Base-by-base conservation (phyloP, 2,113 vertebrate species). In the Zosterops pallidus region DNA sequence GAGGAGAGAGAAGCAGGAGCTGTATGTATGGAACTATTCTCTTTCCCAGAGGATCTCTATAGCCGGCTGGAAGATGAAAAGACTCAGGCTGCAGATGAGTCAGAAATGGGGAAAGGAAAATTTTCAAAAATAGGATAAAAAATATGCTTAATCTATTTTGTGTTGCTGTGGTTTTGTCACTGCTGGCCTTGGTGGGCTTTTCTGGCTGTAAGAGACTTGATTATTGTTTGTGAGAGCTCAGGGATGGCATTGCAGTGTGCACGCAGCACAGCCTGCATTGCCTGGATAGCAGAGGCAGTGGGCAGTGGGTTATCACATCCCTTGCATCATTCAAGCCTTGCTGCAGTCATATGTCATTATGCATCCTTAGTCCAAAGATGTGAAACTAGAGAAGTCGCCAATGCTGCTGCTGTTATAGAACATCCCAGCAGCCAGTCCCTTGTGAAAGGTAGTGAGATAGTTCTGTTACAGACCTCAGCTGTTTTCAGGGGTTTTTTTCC, bases 21-120 rank as follows among this genome's bases (percentile, higher is more conserved):
- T 62, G 14, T 79, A 28, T 83, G 11, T 84, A 59, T 82, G 80
- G 37, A 89, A 81, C 56, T 52, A 63, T 88, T 92, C 79, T 53
- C 79, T 81, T 82, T 94, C 90, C 90, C 94, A 83, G 72, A 92
- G 85, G 72, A 90, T 82, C 41, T 49, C 56, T 62, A 35, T 78
- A 95, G 72, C 69, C 0, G 44, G 68, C 60, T 94, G 76, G 57
- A 94, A 92, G 88, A 95, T 82, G 76, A 86, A 95, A 95, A 95
- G 28, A 46, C 59, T 77, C 28, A 76, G 42, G 44, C 72, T 91
- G 69, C 44, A 52, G 33, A 84, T 56, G 46, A 65, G 57, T 77
- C 31, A 9, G 52, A 59, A 91, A 59, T 2, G 20, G 29, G 16
- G 44, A 41, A 42, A 26, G 16, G 33, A 53, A 29, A 7, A 9